Evolutionary conservation across 2,888 invertebrate genomes (phyloP), one percentile per base, ranked within the genome.

Genomic region (Caenorhabditis wallacei): DNA sequence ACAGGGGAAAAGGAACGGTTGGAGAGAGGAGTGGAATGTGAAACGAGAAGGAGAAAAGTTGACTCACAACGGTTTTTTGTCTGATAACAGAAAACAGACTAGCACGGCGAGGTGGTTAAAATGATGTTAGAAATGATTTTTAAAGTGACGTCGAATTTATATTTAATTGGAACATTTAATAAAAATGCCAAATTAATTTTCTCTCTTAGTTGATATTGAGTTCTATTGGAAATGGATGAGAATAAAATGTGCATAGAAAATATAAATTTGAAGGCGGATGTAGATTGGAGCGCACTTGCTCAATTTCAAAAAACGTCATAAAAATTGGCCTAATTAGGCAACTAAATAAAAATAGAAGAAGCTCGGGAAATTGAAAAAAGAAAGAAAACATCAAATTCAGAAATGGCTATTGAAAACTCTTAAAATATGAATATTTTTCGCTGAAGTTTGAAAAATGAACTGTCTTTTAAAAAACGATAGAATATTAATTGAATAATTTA

Each of bases 221-320:
- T n/a, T n/a, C n/a, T n/a, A n/a, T n/a, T n/a, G n/a, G n/a, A n/a
- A n/a, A n/a, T n/a, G n/a, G n/a, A n/a, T n/a, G n/a, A n/a, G n/a
- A n/a, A n/a, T n/a, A 30, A 30, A n/a, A 8, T 40, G 18, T 10
- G 26, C 11, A 30, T 8, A 30, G 30, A 30, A 48, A 48, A 30
- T 13, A 11, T 26, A 13, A 24, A 24, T 16, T 46, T 16, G 20
- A 66, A 53, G 2, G 26, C 24, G 37, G 40, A 51, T 59, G 37
- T n/a, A n/a, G 24, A 54, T 18, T 63, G 24, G 72, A 63, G 72
- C 72, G 72, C 61, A 37, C 26, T 72, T 72, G n/a, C 72, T 61
- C 51, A 63, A 18, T 16, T 18, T 16, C 22, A n/a, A 20, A 26
- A 53, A 53, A n/a, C n/a, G n/a, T n/a, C n/a, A n/a, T n/a, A 30